A percentile compares a stretch with the other conserved stretches of the same genome.
Conservation (phyloP, 1,140 invertebrate species). For the Plutomurus gul region DNA sequence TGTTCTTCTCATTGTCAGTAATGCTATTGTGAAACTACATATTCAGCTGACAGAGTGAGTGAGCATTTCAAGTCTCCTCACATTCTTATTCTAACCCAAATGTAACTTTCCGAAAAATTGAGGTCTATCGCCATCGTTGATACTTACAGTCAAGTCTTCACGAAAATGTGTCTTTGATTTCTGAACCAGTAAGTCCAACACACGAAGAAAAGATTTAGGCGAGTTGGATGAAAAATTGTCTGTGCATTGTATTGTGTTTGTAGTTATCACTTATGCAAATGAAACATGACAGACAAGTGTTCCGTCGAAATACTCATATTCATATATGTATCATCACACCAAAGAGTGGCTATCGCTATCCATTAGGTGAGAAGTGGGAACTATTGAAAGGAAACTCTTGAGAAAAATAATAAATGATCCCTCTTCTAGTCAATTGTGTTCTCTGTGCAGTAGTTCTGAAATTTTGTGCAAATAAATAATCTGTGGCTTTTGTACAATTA, state of each 20-base stretch:
- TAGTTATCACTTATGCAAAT: neutral
- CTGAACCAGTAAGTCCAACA: neutral
- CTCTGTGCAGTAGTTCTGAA: too few relatives aligned
- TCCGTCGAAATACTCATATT: neutral
- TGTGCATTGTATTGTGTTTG: neutral
- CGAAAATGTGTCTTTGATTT: neutral
- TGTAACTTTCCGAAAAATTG: slow-evolving; percentile 26
- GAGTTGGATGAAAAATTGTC: neutral
- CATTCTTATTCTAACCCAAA: slow-evolving; percentile 14
- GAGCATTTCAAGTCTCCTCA: neutral
- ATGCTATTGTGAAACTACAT: slow-evolving; percentile 3
- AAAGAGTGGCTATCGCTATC: neutral
- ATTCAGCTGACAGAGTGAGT: neutral
- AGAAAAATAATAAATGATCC: neutral
- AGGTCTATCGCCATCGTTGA: neutral
- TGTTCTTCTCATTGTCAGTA: neutral
- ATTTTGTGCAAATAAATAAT: too few relatives aligned
- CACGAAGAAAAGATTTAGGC: neutral
- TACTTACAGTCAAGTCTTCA: neutral
- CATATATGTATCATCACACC: too few relatives aligned
- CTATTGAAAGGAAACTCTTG: neutral
- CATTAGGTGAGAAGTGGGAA: neutral
- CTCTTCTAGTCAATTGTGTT: too few relatives aligned
- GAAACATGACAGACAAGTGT: neutral
- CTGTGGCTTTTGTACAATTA: too few relatives aligned